Conservation (phyloP, 2,888 invertebrate genomes). For the Tetanocera ferruginea region DNA sequence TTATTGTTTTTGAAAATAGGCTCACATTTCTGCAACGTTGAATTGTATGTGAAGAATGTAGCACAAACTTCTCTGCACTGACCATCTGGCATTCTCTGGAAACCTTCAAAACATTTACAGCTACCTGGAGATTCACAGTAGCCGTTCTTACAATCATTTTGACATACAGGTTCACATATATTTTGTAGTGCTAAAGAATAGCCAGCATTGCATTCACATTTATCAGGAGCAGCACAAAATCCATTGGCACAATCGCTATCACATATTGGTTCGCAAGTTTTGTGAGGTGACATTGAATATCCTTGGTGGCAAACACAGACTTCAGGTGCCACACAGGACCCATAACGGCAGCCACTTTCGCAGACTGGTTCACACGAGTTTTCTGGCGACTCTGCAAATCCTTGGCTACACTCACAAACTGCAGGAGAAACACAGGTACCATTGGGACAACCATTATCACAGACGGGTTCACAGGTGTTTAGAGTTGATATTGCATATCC, state of each 20-base stretch:
- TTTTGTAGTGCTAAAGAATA: conserved; percentile 36
- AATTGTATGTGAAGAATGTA: conserved; percentile 44
- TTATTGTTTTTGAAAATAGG: not conserved
- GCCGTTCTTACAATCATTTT: conserved; percentile 55
- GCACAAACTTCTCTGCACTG: conserved; percentile 57
- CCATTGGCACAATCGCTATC: conserved; percentile 53
- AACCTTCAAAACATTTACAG: conserved; percentile 55
- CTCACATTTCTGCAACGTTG: not conserved
- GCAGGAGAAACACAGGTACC: conserved; percentile 60
- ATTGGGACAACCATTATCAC: conserved; percentile 50
- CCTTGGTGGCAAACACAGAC: conserved; percentile 78
- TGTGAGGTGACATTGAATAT: conserved; percentile 62
- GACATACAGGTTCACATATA: conserved; percentile 49
- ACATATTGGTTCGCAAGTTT: conserved; percentile 49
- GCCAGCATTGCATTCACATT: conserved; percentile 53
- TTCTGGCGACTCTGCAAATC: not conserved
- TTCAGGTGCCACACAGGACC: conserved; percentile 77
- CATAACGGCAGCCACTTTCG: conserved; percentile 75
- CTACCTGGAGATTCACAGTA: conserved; percentile 57
- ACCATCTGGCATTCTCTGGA: not conserved
- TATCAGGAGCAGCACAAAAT: conserved; percentile 55
- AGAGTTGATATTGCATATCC: conserved; percentile 70
- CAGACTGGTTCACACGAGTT: conserved; percentile 54
- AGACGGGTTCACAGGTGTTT: conserved; percentile 47
- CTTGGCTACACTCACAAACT: conserved; percentile 53